phyloP scores from a whole-genome alignment of 2,797 vertebrate genomes.

The Fratercula arctica region DNA sequence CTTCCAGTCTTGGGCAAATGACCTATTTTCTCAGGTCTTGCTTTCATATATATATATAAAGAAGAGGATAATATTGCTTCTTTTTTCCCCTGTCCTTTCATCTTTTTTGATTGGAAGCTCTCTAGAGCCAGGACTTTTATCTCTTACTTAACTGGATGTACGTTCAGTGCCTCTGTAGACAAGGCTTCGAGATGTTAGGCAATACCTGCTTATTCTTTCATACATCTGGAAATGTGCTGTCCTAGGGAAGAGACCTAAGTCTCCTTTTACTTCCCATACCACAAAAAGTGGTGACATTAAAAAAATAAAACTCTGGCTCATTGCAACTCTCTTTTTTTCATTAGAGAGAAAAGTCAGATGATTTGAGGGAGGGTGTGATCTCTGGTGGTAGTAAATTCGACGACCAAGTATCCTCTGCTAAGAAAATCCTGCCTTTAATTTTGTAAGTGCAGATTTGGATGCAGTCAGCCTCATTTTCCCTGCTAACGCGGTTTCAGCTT shows the following conservation, averaged over 20 bases:
- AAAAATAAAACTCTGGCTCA: not conserved
- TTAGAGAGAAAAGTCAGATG: not conserved
- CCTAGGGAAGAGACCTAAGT: not conserved
- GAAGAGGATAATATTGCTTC: not conserved
- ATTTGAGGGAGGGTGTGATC: conserved; percentile 5
- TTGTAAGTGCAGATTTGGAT: conserved; percentile 41
- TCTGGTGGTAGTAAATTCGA: conserved; percentile 6
- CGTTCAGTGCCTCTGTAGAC: not conserved
- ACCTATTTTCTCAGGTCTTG: not conserved
- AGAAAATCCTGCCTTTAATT: conserved; percentile 32
- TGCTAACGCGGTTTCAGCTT: not conserved
- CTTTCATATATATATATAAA: not conserved
- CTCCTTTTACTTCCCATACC: not conserved
- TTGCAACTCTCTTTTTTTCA: not conserved
- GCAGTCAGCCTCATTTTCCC: not conserved
- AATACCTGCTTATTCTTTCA: not conserved
- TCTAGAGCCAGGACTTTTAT: conserved; percentile 3
- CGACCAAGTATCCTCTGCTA: not conserved
- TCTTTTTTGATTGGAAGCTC: conserved; percentile 36
- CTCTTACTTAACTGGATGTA: conserved; percentile 2
- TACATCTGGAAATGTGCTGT: not conserved
- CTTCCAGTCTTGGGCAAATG: not conserved
- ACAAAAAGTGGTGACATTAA: not conserved
- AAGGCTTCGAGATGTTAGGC: not conserved
- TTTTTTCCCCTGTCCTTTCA: not conserved